phyloP scores from a whole-genome alignment of 2,113 vertebrate species.

The Paraplagusia blochii region DNA sequence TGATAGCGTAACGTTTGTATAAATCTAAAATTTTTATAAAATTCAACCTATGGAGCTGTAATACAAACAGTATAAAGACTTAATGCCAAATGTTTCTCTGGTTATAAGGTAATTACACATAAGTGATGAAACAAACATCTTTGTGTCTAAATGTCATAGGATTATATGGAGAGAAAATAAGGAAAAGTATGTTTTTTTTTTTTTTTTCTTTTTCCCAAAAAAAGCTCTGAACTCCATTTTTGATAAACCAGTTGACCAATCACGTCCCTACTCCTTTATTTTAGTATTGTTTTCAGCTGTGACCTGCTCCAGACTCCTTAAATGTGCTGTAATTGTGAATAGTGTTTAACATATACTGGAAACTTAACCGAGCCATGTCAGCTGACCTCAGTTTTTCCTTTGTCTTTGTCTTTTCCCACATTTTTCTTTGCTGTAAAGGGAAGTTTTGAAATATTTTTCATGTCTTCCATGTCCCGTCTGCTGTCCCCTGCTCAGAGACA shows the following conservation, averaged over 20 bases:
- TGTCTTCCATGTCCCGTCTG: too few species aligned
- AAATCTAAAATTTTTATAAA: too few species aligned
- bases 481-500: too few species aligned
- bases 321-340: slow-evolving; percentile 46
- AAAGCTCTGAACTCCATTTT: slow-evolving; percentile 46
- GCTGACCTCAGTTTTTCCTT: slow-evolving; percentile 59
- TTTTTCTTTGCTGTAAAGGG: too few species aligned
- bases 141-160: too few species aligned
- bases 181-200: neutral
- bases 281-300: slow-evolving; percentile 33
- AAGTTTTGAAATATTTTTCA: too few species aligned
- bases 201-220: slow-evolving; percentile 1
- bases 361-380: slow-evolving; percentile 63
- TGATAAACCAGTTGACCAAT: slow-evolving; percentile 2
- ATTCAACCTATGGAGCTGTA: neutral
- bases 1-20: too few species aligned
- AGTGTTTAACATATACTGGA: slow-evolving; percentile 54
- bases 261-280: slow-evolving; percentile 22
- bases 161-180: too few species aligned
- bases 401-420: neutral
- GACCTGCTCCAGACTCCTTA: slow-evolving; percentile 34
- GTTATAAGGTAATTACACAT: too few species aligned
- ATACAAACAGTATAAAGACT: too few species aligned
- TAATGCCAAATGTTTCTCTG: too few species aligned
- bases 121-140: too few species aligned